A percentile compares a stretch with the other conserved stretches of the same genome.
These are phyloP conservation scores for Macroglossus sobrinus DNA, from an alignment of 2,113 vertebrate species.

Conservation along the genomic window DNA sequence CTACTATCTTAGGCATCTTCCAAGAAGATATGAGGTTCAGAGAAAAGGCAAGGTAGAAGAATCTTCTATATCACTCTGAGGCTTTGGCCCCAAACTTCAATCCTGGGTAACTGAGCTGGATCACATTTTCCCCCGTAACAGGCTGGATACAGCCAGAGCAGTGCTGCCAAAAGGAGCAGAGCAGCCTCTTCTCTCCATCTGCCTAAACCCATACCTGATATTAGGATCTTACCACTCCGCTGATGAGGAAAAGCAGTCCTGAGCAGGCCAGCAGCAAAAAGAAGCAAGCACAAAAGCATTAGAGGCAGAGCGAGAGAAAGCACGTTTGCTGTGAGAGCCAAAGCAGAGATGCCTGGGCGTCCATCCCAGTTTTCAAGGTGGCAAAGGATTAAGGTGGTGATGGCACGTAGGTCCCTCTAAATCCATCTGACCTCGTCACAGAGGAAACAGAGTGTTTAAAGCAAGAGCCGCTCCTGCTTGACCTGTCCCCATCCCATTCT, in stretches of 20 bases:
- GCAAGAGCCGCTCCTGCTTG: background rate
- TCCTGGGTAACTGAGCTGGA: background rate
- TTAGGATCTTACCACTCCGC: constrained; percentile 59
- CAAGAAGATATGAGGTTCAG: background rate
- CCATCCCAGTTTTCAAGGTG: background rate
- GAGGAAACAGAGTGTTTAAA: background rate
- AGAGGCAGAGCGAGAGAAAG: constrained; percentile 51
- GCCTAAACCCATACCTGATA: background rate
- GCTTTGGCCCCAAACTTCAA: background rate
- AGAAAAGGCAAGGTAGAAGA: background rate
- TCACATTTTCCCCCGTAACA: background rate
- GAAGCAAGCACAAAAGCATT: constrained; percentile 57
- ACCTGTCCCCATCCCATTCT: background rate
- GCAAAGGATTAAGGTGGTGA: background rate
- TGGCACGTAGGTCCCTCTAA: background rate
- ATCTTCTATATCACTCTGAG: background rate
- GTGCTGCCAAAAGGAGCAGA: background rate
- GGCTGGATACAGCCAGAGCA: background rate
- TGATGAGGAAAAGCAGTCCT: constrained; percentile 51
- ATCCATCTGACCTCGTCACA: background rate
- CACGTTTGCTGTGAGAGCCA: accelerated
- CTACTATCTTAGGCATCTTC: background rate
- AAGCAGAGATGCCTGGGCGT: background rate
- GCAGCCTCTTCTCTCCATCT: background rate
- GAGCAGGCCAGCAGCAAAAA: constrained; percentile 39